Evolutionary conservation across 2,888 invertebrate species (phyloP), one percentile per base, ranked within the genome.

Genomic region (Galerucella calmariensis): DNA sequence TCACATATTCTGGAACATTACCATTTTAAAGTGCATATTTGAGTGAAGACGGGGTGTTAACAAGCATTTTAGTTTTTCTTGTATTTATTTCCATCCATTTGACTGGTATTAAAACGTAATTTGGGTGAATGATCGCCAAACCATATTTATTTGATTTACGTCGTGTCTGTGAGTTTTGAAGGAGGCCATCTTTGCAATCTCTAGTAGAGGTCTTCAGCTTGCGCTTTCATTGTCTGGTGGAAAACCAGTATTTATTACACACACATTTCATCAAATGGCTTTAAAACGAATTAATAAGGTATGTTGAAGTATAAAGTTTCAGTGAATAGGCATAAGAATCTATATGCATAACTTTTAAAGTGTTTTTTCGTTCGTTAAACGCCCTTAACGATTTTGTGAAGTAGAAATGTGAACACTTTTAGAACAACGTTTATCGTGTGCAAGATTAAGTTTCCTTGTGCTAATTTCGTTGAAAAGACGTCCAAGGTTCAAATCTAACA

Each of bases 221-320:
- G 92, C 92, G 91, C 91, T 92, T 92, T 92, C 92, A 92, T 92
- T 93, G 92, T 92, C 92, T 92, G 92, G 92, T 92, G 91, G 90
- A 91, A 91, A 91, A 91, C 91, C 92, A 92, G 92, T 91, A 90
- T 91, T 91, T 90, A 92, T 91, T 90, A 91, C 90, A 90, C 89
- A 90, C 89, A 90, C 90, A 90, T 81, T 84, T 89, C 90, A 90
- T 90, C 91, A 92, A 93, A 96, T 96, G 96, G 96, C 96, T 93
- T 94, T 96, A 94, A 96, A 96, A 94, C 94, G 96, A 94, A 96
- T 96, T 93, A 96, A 96, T 93, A 96, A 96, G 95, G 94, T 94
- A 92, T 88, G 93, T 92, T 89, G 88, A 86, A 84, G 84, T 83
- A 82, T 79, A 75, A 81, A 79, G 77, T 81, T 79, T 75, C 80